Base-by-base conservation (phyloP, 1,140 invertebrate genomes). In the Reticulitermes speratus region DNA sequence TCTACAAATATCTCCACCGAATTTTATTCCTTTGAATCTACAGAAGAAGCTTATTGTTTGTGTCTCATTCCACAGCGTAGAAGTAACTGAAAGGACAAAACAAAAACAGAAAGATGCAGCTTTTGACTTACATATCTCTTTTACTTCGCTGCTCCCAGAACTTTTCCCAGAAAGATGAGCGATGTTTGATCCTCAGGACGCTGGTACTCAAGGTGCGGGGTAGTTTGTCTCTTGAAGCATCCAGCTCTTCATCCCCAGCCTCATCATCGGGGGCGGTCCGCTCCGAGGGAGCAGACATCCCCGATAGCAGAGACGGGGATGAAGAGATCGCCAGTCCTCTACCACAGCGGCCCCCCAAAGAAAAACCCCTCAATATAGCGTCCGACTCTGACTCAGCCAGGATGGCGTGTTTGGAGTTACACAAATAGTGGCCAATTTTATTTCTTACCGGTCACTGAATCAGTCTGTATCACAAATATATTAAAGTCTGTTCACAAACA, bases 121-220 rank as follows among this genome's bases (percentile, higher is more conserved):
- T 75, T 69, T 30, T 30, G n/a, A 75, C 65, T 75, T 75, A 75
- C 65, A 14, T 75, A 30, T 75, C 65, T 25, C 65, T 75, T 75
- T 75, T 94, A 82, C 92, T 93, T 87, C 93, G 92, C 86, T 95
- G 93, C 87, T 95, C 93, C 93, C 94, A 96, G 90, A 96, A 95
- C 88, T 96, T 96, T 88, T 96, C 96, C 96, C 96, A 97, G 90
- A 97, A 97, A 69, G 93, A 94, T 87, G 93, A 94, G 87, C 93
- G 92, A 89, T 93, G 94, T 91, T 94, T 95, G 89, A 96, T 95
- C 87, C 96, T 92, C 38, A 97, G 92, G 45, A 95, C 95, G 87
- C 95, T 96, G 83, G 96, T 96, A 88, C 95, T 96, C 59, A 96
- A 93, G 0, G 96, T 97, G 83, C 96, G 92, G 3, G 96, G 95